phyloP scores from a whole-genome alignment of 2,888 invertebrate species.

The Fragum fragum region DNA sequence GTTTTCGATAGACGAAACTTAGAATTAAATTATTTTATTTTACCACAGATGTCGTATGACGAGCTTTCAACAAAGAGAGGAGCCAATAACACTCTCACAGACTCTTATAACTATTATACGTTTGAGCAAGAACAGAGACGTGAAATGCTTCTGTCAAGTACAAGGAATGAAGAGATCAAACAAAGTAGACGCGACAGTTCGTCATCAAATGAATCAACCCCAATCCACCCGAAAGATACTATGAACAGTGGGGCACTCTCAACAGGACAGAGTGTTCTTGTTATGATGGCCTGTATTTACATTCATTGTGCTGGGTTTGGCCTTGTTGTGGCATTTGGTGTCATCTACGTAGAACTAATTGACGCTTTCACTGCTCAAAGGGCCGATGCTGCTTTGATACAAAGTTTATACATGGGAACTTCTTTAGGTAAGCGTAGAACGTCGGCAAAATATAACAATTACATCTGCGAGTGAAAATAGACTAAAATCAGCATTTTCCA shows the following conservation, averaged over 20 bases:
- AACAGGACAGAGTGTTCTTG: conserved; percentile 18
- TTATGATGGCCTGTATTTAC: conserved; percentile 52
- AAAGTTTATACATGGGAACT: conserved; percentile 45
- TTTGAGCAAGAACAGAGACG: neutral
- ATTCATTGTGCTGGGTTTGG: conserved; percentile 31
- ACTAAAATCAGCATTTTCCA: no score
- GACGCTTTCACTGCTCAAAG: conserved; percentile 33
- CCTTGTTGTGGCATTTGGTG: conserved; percentile 39
- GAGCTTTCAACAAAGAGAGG: neutral
- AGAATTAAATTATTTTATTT: no score
- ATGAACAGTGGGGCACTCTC: no score
- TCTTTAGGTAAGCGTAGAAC: conserved; percentile 38
- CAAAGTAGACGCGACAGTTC: neutral
- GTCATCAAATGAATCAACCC: neutral
- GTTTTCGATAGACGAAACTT: no score
- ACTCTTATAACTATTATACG: neutral
- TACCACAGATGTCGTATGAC: no score
- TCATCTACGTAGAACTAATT: conserved; percentile 57
- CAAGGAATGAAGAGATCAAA: neutral
- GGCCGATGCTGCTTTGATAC: conserved; percentile 54
- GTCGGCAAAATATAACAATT: no score
- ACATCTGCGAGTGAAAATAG: no score
- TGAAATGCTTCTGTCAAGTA: neutral
- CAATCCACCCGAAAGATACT: neutral
- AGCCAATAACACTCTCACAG: neutral